Percentiles rank a stretch among this genome's conserved stretches.
Conservation (phyloP, 2,888 invertebrate species). For the Chrysolina oricalcia region DNA sequence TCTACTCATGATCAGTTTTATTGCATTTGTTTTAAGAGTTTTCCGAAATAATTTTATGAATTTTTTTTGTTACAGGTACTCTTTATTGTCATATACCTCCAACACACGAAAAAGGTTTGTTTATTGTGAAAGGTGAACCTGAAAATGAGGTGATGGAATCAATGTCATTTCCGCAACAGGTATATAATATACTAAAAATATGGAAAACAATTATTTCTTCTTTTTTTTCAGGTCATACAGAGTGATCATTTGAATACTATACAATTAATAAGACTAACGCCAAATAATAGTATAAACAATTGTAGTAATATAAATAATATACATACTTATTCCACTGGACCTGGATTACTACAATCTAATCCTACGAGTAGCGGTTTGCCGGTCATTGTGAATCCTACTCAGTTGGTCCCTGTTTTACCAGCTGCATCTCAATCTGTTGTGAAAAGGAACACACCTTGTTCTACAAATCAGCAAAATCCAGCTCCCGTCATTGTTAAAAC, state of each 20-base stretch:
- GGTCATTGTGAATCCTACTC: slow-evolving; percentile 88
- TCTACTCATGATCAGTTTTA: too few species aligned
- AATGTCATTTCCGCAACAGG: slow-evolving; percentile 66
- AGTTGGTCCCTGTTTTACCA: slow-evolving; percentile 83
- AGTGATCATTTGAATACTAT: slow-evolving; percentile 65
- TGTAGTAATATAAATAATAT: slow-evolving; percentile 42
- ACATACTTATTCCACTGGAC: slow-evolving; percentile 60
- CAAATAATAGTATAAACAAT: slow-evolving; percentile 58
- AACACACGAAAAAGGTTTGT: slow-evolving; percentile 77
- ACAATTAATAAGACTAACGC: slow-evolving; percentile 62
- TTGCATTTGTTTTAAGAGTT: too few species aligned
- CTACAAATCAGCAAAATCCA: slow-evolving; percentile 60
- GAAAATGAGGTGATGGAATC: slow-evolving; percentile 69
- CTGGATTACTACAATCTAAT: slow-evolving; percentile 70
- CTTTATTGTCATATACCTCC: slow-evolving; percentile 69
- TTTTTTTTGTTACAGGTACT: slow-evolving; percentile 61
- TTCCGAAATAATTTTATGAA: slow-evolving; percentile 3
- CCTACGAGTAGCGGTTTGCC: slow-evolving; percentile 71
- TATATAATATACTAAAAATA: slow-evolving; percentile 38
- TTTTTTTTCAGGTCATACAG: slow-evolving; percentile 63
- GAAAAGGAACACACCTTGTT: slow-evolving; percentile 64
- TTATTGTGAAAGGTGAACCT: slow-evolving; percentile 78
- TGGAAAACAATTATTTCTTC: not conserved
- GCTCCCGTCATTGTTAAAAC: slow-evolving; percentile 67
- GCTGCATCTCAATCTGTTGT: slow-evolving; percentile 69